Evolutionary conservation across 2,888 invertebrate species (phyloP), one percentile per base, ranked within the genome.

Genomic region (Aleiodes testaceus): DNA sequence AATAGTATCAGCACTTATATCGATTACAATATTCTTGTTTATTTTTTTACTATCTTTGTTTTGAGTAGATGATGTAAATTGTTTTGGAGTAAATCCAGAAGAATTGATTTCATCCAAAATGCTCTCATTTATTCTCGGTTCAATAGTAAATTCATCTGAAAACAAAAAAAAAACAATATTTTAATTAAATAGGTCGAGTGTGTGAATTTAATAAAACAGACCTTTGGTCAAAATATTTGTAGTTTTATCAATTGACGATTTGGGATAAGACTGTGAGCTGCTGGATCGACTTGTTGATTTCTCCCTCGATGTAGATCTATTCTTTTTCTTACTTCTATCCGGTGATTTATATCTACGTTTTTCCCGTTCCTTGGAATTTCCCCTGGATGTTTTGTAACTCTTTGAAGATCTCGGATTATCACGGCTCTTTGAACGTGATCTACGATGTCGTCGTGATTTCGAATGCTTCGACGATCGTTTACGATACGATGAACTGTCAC

Each of bases 1-100:
- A 61, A 94, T 92, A 20, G 93, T 94, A 79, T 94, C 92, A 1
- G 92, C 89, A 77, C 91, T 91, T 67, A 94, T 89, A 82, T 94
- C 93, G 74, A 94, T 94, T 0, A 93, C 91, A 77, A 94, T 93
- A 82, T 91, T 93, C 77, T 92, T 91, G 52, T 53, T 72, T 3
- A 91, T 88, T 45, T 91, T 89, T 77, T 91, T 93, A n/a, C n/a
- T n/a, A 75, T 93, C 92, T 77, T 87, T 91, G 20, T 75, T 80
- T 76, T 88, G 89, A 42, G 90, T 89, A 0, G 92, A 90, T 1
- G 90, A 90, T 20, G 79, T 82, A 78, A 90, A 90, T 73, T 87
- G 81, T 75, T 91, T 91, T 0, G 90, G 92, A 9, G 90, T 88
- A 85, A 94, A 94, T 12, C 89, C 89, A 73, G 94, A 93, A 73